Evolutionary conservation across 2,888 invertebrate genomes (phyloP).

Genomic region (Hemithea aestivaria): DNA sequence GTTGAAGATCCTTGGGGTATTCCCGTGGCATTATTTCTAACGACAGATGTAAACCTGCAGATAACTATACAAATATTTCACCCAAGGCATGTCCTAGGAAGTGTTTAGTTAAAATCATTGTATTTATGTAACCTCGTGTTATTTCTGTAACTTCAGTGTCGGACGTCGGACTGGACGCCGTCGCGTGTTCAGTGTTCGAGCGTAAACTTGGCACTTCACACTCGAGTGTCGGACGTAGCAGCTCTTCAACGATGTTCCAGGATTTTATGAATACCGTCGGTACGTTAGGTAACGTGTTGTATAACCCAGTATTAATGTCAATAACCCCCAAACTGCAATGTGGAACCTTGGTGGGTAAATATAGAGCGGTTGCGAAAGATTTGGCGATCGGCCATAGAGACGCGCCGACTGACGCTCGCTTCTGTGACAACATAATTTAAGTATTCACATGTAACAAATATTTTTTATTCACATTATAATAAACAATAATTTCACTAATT

Average conservation of each 20-base stretch:
- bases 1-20: neutral
- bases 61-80: slow-evolving; percentile 4
- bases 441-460: slow-evolving; percentile 20
- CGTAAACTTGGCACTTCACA: slow-evolving; percentile 67
- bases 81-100: slow-evolving; percentile 9
- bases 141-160: slow-evolving; percentile 50
- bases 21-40: neutral
- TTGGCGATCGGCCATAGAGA: slow-evolving; percentile 62
- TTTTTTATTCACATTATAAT: slow-evolving; percentile 12
- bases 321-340: slow-evolving; percentile 74
- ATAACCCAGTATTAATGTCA: slow-evolving; percentile 66
- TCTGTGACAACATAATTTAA: slow-evolving; percentile 44
- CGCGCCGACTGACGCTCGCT: slow-evolving; percentile 40
- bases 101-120: slow-evolving; percentile 27
- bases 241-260: slow-evolving; percentile 41
- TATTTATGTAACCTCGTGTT: slow-evolving; percentile 55
- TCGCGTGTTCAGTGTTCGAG: slow-evolving; percentile 34
- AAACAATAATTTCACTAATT: too few relatives aligned
- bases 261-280: slow-evolving; percentile 38
- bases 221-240: slow-evolving; percentile 42
- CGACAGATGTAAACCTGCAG: neutral
- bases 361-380: slow-evolving; percentile 68
- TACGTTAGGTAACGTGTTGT: slow-evolving; percentile 58
- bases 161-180: too few relatives aligned
- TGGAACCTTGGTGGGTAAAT: slow-evolving; percentile 69